Evolutionary conservation across 2,888 invertebrate species (phyloP).

Genomic region (Parnassius orleans): DNA sequence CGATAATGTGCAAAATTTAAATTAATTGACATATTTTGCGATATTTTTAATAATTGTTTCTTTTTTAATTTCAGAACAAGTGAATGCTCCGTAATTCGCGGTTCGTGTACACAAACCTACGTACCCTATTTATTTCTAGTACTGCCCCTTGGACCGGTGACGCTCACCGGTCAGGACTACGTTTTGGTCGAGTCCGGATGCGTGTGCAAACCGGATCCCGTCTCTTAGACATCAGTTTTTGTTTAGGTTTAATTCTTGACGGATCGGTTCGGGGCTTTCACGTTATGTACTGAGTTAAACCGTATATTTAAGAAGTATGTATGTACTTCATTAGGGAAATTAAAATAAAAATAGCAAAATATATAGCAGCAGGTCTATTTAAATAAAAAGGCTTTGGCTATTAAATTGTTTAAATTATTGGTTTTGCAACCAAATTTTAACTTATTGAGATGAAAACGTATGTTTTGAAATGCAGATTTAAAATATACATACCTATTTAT

Average conservation of each 20-base stretch:
- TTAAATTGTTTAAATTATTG: too few species aligned
- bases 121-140: conserved; percentile 95
- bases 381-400: too few species aligned
- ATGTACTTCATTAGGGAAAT: not conserved
- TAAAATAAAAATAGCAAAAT: not conserved
- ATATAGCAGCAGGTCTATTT: too few species aligned
- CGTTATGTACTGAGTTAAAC: not conserved
- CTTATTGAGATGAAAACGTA: too few species aligned
- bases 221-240: conserved; percentile 30
- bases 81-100: conserved; percentile 93
- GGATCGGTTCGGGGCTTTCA: not conserved
- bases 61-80: conserved; percentile 84
- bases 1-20: too few species aligned
- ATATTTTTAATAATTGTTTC: too few species aligned
- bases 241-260: not conserved
- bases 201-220: conserved; percentile 85
- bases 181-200: conserved; percentile 98
- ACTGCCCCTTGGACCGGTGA: conserved; percentile 93
- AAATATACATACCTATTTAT: too few species aligned
- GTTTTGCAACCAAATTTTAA: too few species aligned
- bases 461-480: too few species aligned
- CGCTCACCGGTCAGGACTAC: conserved; percentile 95
- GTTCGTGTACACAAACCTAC: conserved; percentile 95
- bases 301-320: not conserved
- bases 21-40: too few species aligned